A percentile compares a stretch with the other conserved stretches of the same genome.
phyloP scores from a whole-genome alignment of 2,888 invertebrate genomes.

The Leistus spinibarbis region DNA sequence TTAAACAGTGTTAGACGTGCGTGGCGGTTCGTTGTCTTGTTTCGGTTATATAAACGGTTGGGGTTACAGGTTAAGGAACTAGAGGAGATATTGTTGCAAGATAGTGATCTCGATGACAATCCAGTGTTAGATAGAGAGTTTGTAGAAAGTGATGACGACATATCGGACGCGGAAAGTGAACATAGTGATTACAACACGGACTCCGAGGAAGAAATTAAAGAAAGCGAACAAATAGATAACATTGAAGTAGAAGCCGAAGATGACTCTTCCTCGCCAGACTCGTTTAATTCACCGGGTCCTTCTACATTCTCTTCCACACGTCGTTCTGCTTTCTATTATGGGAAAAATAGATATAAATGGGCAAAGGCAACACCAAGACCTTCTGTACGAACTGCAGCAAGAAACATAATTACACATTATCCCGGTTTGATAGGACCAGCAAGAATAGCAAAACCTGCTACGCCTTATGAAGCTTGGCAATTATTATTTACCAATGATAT shows the following conservation, averaged over 20 bases:
- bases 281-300: neutral
- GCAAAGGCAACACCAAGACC: neutral
- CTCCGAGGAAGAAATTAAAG: neutral
- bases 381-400: neutral
- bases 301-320: no score
- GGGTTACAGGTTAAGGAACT: neutral
- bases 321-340: no score
- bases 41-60: no score
- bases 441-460: neutral
- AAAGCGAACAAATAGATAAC: neutral
- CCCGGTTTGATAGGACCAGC: neutral
- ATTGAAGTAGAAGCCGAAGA: neutral
- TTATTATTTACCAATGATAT: neutral
- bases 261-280: neutral
- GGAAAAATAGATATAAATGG: neutral
- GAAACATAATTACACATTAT: neutral
- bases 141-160: neutral
- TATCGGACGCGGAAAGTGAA: neutral
- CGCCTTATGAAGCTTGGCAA: slow-evolving; percentile 3
- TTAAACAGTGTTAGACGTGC: neutral
- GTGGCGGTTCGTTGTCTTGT: neutral
- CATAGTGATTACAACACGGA: neutral
- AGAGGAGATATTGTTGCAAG: neutral
- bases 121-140: neutral
- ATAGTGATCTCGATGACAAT: neutral